Percentiles rank a stretch among this genome's conserved stretches.
phyloP scores from a whole-genome alignment of 2,888 invertebrate species.

The Volucella inflata region DNA sequence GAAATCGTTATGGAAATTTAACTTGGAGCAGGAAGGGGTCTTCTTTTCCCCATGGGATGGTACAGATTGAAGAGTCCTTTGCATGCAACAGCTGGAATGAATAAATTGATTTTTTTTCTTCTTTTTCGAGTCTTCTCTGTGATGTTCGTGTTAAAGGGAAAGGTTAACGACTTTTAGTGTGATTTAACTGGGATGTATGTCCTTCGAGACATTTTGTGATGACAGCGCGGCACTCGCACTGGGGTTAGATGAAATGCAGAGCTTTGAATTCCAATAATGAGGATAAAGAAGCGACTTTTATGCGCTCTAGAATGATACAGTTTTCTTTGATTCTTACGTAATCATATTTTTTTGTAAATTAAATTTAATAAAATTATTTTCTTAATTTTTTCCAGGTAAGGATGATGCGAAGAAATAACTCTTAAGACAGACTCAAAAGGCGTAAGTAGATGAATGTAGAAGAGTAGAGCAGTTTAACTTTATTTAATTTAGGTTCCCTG shows the following conservation, averaged over 20 bases:
- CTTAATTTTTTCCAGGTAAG: conserved; percentile 31
- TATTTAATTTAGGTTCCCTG: too few species aligned
- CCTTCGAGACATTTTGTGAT: conserved; percentile 24
- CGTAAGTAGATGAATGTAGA: not conserved
- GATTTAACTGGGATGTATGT: not conserved
- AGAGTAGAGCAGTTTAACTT: too few species aligned
- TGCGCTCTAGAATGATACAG: conserved; percentile 2
- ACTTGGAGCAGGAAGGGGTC: conserved; percentile 19
- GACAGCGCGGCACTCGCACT: conserved; percentile 35
- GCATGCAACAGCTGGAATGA: conserved; percentile 32
- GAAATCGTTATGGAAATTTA: conserved; percentile 61
- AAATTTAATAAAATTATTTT: not conserved
- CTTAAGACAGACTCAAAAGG: too few species aligned
- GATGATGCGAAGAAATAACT: not conserved
- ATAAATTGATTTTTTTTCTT: conserved; percentile 34
- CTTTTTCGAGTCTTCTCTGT: not conserved
- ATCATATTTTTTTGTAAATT: not conserved
- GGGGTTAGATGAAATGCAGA: conserved; percentile 39
- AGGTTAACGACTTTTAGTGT: conserved; percentile 41
- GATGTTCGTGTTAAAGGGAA: not conserved
- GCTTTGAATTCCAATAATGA: conserved; percentile 14
- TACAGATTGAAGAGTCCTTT: not conserved
- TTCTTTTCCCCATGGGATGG: conserved; percentile 17
- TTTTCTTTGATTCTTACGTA: conserved; percentile 3
- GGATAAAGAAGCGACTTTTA: not conserved